phyloP scores from a whole-genome alignment of 2,888 invertebrate genomes.

The Epirrhoe tristata region DNA sequence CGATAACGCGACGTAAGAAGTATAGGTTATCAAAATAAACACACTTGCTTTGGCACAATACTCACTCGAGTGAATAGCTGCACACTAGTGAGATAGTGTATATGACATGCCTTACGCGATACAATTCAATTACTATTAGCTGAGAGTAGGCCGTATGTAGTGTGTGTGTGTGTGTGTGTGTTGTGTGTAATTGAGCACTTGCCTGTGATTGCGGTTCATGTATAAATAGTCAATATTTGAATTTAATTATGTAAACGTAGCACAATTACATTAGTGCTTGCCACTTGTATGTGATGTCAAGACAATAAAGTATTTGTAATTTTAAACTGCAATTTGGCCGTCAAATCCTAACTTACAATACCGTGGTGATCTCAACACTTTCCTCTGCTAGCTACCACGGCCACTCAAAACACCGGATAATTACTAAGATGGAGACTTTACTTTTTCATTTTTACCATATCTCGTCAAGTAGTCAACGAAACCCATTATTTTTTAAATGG shows the following conservation, averaged over 20 bases:
- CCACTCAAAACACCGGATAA: background rate
- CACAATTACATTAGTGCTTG: background rate
- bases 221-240: conserved; percentile 6
- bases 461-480: conserved; percentile 20
- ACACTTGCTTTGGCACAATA: background rate
- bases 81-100: background rate
- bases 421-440: background rate
- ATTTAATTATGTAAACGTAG: conserved; percentile 10
- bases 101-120: background rate
- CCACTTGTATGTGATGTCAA: background rate
- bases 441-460: conserved; percentile 10
- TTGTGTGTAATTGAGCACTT: conserved; percentile 2
- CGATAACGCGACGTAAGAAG: background rate
- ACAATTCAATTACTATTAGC: conserved; percentile 13
- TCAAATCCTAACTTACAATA: background rate
- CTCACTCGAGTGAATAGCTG: background rate
- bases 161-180: background rate
- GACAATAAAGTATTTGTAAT: background rate
- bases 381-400: background rate
- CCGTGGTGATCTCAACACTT: background rate
- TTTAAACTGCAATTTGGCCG: background rate
- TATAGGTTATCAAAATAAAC: background rate
- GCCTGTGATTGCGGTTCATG: background rate
- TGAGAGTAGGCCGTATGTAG: background rate
- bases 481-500: conserved; percentile 47